Evolutionary conservation across 2,113 vertebrate genomes (phyloP).

Genomic region (Mustela lutreola): DNA sequence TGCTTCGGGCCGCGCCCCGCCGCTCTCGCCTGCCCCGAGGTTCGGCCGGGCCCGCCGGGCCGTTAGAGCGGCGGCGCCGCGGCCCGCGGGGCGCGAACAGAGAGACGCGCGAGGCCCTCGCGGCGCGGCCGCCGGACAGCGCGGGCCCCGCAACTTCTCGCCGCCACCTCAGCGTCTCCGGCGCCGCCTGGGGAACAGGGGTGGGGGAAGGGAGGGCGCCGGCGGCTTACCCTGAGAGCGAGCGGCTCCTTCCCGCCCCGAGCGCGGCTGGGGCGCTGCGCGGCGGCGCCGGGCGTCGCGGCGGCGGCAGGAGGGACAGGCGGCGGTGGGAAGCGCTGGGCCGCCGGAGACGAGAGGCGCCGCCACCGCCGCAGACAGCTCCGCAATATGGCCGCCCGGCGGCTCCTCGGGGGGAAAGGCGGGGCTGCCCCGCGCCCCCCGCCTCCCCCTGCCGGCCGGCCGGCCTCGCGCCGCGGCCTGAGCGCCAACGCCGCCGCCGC

Average conservation of each 20-base stretch:
- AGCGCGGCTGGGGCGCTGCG: slow-evolving; percentile 28
- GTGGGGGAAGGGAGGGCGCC: not conserved
- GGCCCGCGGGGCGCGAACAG: not conserved
- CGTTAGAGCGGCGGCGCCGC: not conserved
- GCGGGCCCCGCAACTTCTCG: not conserved
- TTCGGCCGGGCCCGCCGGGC: not conserved
- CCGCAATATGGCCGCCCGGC: slow-evolving; percentile 87
- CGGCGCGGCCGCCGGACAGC: not conserved
- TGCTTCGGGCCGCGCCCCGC: not conserved
- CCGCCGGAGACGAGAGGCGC: slow-evolving; percentile 65
- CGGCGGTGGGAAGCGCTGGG: not conserved
- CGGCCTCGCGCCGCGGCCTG: slow-evolving; percentile 49
- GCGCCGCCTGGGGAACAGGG: not conserved
- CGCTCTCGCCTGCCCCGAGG: not conserved
- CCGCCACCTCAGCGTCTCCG: slow-evolving; percentile 70
- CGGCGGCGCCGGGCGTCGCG: not conserved
- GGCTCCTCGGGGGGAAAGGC: slow-evolving; percentile 14
- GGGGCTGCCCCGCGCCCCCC: slow-evolving; percentile 76
- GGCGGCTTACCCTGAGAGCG: slow-evolving; percentile 53
- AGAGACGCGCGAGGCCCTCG: not conserved
- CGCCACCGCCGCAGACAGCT: slow-evolving; percentile 82
- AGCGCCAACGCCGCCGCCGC: slow-evolving; percentile 28
- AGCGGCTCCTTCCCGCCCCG: slow-evolving; percentile 1
- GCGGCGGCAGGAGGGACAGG: not conserved
- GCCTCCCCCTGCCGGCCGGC: slow-evolving; percentile 73